These are phyloP conservation scores for Dolomedes plantarius DNA, from an alignment of 2,888 invertebrate genomes.

Conservation along the genomic window DNA sequence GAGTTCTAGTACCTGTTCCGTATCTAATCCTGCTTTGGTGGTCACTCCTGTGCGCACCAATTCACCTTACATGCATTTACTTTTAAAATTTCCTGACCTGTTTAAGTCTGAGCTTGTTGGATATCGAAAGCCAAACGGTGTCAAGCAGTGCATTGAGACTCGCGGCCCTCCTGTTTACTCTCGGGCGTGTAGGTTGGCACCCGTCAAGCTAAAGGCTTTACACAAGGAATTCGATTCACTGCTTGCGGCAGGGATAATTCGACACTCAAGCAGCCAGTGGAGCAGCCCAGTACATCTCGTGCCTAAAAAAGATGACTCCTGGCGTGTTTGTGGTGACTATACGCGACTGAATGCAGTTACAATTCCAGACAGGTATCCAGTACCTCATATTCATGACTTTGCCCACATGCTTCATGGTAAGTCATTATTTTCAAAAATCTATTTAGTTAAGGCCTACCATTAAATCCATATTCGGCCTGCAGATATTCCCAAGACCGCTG, in stretches of 20 bases:
- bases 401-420: not conserved
- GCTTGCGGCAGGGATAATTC: not conserved
- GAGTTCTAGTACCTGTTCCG: not conserved
- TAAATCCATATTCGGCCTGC: not conserved
- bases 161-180: constrained; percentile 22
- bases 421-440: not conserved
- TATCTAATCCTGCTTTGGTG: too few species aligned
- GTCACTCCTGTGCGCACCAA: not conserved
- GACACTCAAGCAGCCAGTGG: not conserved
- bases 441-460: not conserved
- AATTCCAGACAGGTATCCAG: not conserved
- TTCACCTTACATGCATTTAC: not conserved
- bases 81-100: not conserved
- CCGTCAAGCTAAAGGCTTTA: not conserved
- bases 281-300: not conserved
- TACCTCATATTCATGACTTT: not conserved
- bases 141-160: constrained; percentile 14
- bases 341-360: not conserved
- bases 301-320: not conserved
- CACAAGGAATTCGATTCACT: not conserved
- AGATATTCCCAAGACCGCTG: constrained; percentile 71
- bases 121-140: not conserved
- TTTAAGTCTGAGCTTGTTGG: not conserved
- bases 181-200: not conserved
- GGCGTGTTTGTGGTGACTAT: not conserved